phyloP scores from a whole-genome alignment of 2,888 invertebrate species.

The Cantharis rustica region DNA sequence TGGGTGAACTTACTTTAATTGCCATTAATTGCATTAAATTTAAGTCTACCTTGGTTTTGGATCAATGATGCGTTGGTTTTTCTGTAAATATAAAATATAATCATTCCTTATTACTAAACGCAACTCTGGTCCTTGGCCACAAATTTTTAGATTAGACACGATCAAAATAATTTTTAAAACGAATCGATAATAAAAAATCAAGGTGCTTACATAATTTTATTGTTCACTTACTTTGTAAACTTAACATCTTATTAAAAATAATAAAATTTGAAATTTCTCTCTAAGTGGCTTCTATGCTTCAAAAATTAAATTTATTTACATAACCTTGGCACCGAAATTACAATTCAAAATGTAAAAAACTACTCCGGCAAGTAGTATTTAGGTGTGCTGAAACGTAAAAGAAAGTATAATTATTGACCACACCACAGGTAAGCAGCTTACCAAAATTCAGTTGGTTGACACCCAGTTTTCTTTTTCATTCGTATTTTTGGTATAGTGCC shows the following conservation, averaged over 20 bases:
- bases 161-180: conserved; percentile 3
- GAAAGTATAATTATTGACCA: background rate
- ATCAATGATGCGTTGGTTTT: conserved; percentile 51
- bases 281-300: background rate
- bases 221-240: conserved; percentile 14
- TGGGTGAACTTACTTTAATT: conserved; percentile 11
- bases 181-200: conserved; percentile 12
- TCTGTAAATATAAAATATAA: conserved; percentile 37
- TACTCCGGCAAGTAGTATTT: background rate
- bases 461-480: too few species aligned
- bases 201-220: conserved; percentile 27
- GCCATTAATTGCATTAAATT: background rate
- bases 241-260: conserved; percentile 15
- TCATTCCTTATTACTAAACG: conserved; percentile 39
- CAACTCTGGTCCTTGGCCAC: conserved; percentile 48
- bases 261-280: conserved; percentile 3
- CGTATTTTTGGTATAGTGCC: too few species aligned
- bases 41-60: conserved; percentile 44
- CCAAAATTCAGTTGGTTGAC: too few species aligned
- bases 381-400: background rate
- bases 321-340: background rate
- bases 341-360: background rate
- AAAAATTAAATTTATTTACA: background rate
- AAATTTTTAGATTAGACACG: conserved; percentile 2
- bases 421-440: background rate